These are phyloP conservation scores for Mungos mungo DNA, from an alignment of 2,113 vertebrate species.

Conservation along the genomic window DNA sequence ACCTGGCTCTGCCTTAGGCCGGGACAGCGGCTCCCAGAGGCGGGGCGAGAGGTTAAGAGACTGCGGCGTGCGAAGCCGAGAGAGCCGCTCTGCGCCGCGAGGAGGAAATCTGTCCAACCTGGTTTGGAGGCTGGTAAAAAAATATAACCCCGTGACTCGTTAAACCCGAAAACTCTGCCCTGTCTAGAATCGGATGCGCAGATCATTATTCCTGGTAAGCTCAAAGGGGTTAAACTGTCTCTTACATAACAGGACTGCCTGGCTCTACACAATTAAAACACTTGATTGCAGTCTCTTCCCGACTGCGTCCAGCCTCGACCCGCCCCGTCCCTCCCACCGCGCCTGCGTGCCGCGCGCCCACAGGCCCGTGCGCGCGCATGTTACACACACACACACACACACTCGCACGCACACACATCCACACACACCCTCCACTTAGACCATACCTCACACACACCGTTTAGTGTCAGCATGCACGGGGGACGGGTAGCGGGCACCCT, in stretches of 20 bases:
- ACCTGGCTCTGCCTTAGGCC: background rate
- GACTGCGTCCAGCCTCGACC: background rate
- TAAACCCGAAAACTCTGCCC: background rate
- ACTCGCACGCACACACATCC: background rate
- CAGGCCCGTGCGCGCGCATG: background rate
- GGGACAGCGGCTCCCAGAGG: background rate
- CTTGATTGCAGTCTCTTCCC: constrained; percentile 56
- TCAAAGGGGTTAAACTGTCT: constrained; percentile 59
- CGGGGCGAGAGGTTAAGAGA: fast-evolving
- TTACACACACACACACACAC: too few species aligned
- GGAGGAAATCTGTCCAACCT: background rate
- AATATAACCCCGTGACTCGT: background rate
- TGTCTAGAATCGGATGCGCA: background rate
- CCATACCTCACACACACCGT: background rate
- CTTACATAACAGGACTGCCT: constrained; percentile 71
- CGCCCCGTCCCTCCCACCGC: constrained; percentile 46
- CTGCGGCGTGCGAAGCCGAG: background rate
- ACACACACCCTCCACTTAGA: background rate
- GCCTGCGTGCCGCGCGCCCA: constrained; percentile 61
- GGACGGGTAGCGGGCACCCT: background rate
- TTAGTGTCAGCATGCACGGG: background rate
- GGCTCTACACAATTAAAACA: constrained; percentile 70
- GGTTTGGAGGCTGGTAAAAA: background rate
- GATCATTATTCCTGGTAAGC: background rate
- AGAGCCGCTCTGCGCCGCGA: background rate